Percentiles rank a stretch among this genome's conserved stretches.
These are phyloP conservation scores for Labrus mixtus DNA, from an alignment of 2,113 vertebrate genomes.

Conservation along the genomic window DNA sequence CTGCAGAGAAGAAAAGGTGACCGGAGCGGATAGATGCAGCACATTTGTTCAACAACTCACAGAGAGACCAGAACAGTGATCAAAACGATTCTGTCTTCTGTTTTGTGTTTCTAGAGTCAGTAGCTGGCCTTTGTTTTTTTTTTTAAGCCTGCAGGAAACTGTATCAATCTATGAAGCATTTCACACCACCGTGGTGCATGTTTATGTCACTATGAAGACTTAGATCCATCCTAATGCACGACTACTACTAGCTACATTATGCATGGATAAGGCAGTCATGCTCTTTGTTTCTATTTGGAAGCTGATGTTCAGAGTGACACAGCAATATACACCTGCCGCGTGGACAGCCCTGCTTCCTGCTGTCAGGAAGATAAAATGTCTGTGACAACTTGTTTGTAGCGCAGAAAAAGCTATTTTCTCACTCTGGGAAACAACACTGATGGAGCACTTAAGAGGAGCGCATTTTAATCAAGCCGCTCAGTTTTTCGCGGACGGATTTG, in stretches of 20 bases:
- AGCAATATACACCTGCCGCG: slow-evolving; percentile 51
- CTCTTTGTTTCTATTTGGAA: slow-evolving; percentile 45
- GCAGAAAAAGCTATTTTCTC: slow-evolving; percentile 59
- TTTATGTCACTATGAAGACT: background rate
- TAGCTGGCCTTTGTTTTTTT: slow-evolving; percentile 28
- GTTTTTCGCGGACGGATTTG: slow-evolving; percentile 56
- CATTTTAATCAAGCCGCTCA: slow-evolving; percentile 67
- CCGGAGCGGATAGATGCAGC: background rate
- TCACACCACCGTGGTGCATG: background rate
- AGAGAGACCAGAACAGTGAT: background rate
- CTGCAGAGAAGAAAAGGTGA: slow-evolving; percentile 45
- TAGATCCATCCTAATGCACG: slow-evolving; percentile 4
- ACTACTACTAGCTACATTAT: slow-evolving; percentile 18
- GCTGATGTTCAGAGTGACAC: slow-evolving; percentile 54
- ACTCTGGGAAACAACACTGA: slow-evolving; percentile 43
- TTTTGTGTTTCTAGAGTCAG: slow-evolving; percentile 10
- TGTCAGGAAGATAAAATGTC: slow-evolving; percentile 62
- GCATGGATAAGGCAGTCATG: slow-evolving; percentile 4
- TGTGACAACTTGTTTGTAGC: slow-evolving; percentile 59
- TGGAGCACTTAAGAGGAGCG: slow-evolving; percentile 56
- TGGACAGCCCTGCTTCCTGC: slow-evolving; percentile 18
- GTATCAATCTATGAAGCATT: slow-evolving; percentile 2
- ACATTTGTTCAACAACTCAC: slow-evolving; percentile 19
- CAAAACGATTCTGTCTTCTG: too few relatives aligned
- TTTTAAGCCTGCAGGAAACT: slow-evolving; percentile 16